A percentile compares a stretch with the other conserved stretches of the same genome.
phyloP scores from a whole-genome alignment of 2,797 vertebrate species.

The Coreius guichenoti region DNA sequence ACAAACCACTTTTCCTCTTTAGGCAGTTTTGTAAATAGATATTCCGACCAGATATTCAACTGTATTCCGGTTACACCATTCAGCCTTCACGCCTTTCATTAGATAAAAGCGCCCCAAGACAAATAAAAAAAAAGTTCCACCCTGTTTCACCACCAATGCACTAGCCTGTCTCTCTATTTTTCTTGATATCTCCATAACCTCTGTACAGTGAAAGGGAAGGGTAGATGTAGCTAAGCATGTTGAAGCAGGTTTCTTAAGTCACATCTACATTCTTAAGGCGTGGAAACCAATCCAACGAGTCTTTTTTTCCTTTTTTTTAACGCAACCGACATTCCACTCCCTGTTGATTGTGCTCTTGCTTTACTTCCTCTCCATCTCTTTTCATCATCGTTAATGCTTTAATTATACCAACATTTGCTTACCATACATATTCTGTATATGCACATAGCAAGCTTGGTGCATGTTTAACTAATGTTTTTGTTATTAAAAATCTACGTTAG shows the following conservation, averaged over 20 bases:
- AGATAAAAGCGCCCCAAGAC: not conserved
- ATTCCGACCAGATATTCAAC: not conserved
- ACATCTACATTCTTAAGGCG: not conserved
- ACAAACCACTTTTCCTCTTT: not conserved
- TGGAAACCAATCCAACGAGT: not conserved
- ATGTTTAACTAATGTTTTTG: not conserved
- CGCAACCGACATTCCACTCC: conserved; percentile 8
- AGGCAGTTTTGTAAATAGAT: not conserved
- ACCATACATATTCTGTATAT: not conserved
- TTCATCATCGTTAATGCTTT: not conserved
- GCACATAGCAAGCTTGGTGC: not conserved
- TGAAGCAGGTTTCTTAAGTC: conserved; percentile 13
- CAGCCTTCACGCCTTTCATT: not conserved
- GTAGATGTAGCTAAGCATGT: not conserved
- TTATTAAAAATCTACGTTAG: not conserved
- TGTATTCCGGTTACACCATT: not conserved
- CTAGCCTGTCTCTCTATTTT: not conserved
- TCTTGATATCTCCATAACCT: not conserved
- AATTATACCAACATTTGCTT: not conserved
- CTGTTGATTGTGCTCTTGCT: not conserved
- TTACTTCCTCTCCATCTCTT: not conserved
- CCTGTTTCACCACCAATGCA: not conserved
- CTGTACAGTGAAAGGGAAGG: conserved; percentile 12
- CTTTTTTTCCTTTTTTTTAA: not conserved
- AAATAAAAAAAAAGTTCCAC: not conserved